These are phyloP conservation scores for Conomelus anceps DNA, from an alignment of 2,888 invertebrate species.

Conservation along the genomic window DNA sequence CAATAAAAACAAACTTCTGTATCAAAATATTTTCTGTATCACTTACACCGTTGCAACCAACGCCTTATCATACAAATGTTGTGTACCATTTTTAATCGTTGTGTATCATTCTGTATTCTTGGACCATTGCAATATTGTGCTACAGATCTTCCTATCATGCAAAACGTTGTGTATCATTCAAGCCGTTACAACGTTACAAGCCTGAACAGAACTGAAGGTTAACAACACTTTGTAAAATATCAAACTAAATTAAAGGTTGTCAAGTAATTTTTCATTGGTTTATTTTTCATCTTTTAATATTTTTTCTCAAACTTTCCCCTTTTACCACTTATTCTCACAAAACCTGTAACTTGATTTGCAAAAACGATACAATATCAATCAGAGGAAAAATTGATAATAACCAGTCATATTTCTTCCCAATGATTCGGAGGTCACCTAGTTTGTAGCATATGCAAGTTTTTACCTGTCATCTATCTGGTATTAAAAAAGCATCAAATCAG, in stretches of 20 bases:
- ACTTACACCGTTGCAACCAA: too few species aligned
- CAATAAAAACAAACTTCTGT: too few species aligned
- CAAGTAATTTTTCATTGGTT: background rate
- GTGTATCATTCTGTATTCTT: too few species aligned
- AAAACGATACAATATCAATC: background rate
- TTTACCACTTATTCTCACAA: background rate
- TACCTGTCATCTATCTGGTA: background rate
- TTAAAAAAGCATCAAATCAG: background rate
- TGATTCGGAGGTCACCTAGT: background rate
- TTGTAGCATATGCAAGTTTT: background rate
- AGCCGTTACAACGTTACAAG: too few species aligned
- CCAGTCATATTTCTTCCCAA: background rate
- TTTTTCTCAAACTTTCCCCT: background rate
- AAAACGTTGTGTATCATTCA: too few species aligned
- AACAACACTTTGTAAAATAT: background rate
- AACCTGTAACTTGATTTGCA: background rate
- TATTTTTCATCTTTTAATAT: background rate
- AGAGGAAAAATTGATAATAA: background rate
- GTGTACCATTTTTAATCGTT: too few species aligned
- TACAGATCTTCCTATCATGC: too few species aligned
- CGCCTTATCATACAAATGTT: too few species aligned
- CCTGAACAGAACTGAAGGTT: background rate
- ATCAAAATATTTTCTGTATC: too few species aligned
- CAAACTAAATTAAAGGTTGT: background rate
- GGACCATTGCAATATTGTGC: too few species aligned